Evolutionary conservation across 2,888 invertebrate genomes (phyloP).

Genomic region (Stramonita haemastoma): DNA sequence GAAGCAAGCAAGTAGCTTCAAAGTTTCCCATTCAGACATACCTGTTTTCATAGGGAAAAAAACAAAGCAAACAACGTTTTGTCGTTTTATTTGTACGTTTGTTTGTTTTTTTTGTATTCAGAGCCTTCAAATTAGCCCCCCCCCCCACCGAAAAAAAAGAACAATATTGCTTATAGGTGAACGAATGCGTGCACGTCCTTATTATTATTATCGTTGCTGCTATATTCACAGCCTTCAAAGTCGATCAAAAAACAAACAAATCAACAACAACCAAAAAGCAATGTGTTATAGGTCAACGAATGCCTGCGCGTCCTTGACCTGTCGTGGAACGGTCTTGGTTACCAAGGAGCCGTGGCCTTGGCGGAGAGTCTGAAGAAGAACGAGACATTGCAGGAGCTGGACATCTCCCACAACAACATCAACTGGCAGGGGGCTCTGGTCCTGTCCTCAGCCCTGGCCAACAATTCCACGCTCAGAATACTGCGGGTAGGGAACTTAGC

Average conservation of each 20-base stretch:
- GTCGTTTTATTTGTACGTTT: background rate
- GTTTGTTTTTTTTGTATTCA: too few species aligned
- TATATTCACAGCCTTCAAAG: background rate
- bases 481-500: slow-evolving; percentile 13
- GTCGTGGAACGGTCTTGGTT: slow-evolving; percentile 39
- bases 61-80: too few species aligned
- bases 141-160: background rate
- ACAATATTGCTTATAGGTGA: too few species aligned
- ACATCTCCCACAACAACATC: slow-evolving; percentile 36
- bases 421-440: slow-evolving; percentile 33
- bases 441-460: slow-evolving; percentile 12
- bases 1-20: too few species aligned
- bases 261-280: background rate
- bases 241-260: background rate
- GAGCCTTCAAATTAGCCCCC: too few species aligned
- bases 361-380: slow-evolving; percentile 25
- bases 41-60: too few species aligned
- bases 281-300: slow-evolving; percentile 21
- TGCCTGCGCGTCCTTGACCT: slow-evolving; percentile 33
- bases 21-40: too few species aligned
- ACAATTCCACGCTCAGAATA: slow-evolving; percentile 21
- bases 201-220: background rate
- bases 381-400: slow-evolving; percentile 22
- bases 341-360: slow-evolving; percentile 38
- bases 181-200: background rate